Conservation (phyloP, 2,797 vertebrate genomes). For the Cirrhinus mrigala region DNA sequence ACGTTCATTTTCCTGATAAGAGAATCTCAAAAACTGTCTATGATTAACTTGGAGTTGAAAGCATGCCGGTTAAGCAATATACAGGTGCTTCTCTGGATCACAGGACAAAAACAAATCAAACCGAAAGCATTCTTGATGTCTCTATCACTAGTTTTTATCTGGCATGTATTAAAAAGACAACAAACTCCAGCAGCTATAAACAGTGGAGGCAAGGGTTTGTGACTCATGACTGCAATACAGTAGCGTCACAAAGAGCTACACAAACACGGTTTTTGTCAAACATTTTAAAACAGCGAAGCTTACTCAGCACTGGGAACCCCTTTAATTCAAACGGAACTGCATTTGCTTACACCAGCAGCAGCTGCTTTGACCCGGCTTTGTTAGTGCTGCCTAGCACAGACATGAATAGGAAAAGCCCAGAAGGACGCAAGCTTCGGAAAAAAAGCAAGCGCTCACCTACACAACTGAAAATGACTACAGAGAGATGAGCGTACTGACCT, state of each 20-base stretch:
- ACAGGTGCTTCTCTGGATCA: background rate
- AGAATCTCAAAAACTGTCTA: constrained; percentile 30
- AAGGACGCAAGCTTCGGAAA: constrained; percentile 30
- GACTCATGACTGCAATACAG: constrained; percentile 59
- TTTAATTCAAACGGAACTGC: constrained; percentile 81
- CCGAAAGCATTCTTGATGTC: background rate
- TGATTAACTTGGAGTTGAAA: constrained; percentile 30
- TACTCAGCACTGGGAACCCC: constrained; percentile 75
- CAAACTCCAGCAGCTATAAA: background rate
- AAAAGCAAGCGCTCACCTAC: background rate
- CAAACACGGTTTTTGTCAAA: constrained; percentile 78
- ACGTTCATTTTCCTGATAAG: constrained; percentile 54
- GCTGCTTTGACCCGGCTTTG: constrained; percentile 58
- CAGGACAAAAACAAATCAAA: constrained; percentile 18
- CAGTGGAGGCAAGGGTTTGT: constrained; percentile 14
- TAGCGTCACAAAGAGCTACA: constrained; percentile 75
- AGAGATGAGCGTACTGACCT: constrained; percentile 78
- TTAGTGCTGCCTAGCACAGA: constrained; percentile 49
- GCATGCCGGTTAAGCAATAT: constrained; percentile 4
- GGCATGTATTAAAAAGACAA: background rate
- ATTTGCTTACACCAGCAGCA: constrained; percentile 82
- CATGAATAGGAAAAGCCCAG: constrained; percentile 58
- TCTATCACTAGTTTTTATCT: background rate
- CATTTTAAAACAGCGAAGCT: constrained; percentile 78
- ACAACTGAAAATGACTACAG: background rate